A percentile compares a stretch with the other conserved stretches of the same genome.
Conservation (phyloP, 2,113 vertebrate species). For the Neopipo cinnamomea region DNA sequence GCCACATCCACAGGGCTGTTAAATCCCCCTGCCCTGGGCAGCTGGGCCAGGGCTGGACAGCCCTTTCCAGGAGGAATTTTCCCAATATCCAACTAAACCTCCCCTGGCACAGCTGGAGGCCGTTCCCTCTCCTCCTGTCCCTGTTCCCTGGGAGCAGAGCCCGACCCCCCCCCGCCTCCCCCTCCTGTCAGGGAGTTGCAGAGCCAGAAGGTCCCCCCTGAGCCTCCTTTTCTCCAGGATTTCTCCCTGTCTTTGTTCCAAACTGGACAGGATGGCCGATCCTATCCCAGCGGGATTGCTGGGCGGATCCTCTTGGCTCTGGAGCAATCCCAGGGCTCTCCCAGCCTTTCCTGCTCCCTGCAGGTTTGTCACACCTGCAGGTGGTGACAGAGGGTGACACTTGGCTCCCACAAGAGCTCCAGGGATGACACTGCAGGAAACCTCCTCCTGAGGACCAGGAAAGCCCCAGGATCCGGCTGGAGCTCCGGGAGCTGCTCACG, state of each 20-base stretch:
- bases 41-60: neutral
- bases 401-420: neutral
- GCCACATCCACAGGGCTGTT: neutral
- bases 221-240: neutral
- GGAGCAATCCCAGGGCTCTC: neutral
- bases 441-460: neutral
- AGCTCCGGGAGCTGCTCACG: accelerated
- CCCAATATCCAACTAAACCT: neutral
- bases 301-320: neutral
- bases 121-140: neutral
- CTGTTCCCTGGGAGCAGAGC: neutral
- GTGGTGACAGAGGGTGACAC: neutral
- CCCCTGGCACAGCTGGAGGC: neutral
- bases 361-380: neutral
- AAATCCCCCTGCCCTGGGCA: too few species aligned
- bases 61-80: neutral
- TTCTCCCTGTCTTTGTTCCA: neutral
- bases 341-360: neutral
- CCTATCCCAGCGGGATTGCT: neutral
- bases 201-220: neutral
- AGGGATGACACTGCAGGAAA: neutral
- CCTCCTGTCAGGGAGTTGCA: too few species aligned
- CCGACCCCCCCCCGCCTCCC: neutral
- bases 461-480: neutral
- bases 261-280: neutral